phyloP scores from a whole-genome alignment of 2,797 vertebrate species.

The Hippoglossus hippoglossus region DNA sequence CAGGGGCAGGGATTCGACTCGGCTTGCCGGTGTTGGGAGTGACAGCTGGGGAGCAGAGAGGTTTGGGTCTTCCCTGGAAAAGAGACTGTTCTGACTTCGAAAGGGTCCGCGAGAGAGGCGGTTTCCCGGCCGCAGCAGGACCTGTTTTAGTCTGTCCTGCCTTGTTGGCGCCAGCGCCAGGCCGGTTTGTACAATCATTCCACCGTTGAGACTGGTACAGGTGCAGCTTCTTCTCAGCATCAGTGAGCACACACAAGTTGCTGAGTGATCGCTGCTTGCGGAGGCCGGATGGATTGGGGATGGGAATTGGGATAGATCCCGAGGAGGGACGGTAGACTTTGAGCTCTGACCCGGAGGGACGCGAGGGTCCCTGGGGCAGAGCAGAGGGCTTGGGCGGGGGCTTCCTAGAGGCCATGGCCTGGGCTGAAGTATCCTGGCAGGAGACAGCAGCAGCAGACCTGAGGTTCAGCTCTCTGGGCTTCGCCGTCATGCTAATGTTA shows the following conservation, averaged over 20 bases:
- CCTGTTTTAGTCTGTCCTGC: conserved; percentile 76
- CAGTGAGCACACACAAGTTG: conserved; percentile 93
- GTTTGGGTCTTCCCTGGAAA: conserved; percentile 88
- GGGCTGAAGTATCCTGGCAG: conserved; percentile 70
- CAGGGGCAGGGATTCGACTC: conserved; percentile 88
- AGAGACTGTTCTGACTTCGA: conserved; percentile 96
- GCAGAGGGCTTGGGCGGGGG: conserved; percentile 76
- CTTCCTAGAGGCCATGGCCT: conserved; percentile 86
- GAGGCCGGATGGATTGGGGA: conserved; percentile 85
- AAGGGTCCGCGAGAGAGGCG: conserved; percentile 88
- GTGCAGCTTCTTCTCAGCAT: conserved; percentile 95
- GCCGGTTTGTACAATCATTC: conserved; percentile 89
- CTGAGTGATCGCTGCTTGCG: conserved; percentile 94
- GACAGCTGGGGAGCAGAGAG: conserved; percentile 81
- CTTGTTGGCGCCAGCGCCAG: conserved; percentile 76
- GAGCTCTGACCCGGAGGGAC: conserved; percentile 80
- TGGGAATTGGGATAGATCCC: conserved; percentile 83
- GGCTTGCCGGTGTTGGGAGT: conserved; percentile 85
- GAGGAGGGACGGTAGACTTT: conserved; percentile 82
- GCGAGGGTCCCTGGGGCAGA: conserved; percentile 79
- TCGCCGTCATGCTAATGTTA: conserved; percentile 84
- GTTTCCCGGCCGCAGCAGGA: conserved; percentile 72
- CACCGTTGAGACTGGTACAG: conserved; percentile 91
- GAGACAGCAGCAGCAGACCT: conserved; percentile 73
- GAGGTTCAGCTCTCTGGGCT: conserved; percentile 87